Evolutionary conservation across 1,140 invertebrate species (phyloP), one percentile per base, ranked within the genome.

Genomic region (Drosophila lacertosa): DNA sequence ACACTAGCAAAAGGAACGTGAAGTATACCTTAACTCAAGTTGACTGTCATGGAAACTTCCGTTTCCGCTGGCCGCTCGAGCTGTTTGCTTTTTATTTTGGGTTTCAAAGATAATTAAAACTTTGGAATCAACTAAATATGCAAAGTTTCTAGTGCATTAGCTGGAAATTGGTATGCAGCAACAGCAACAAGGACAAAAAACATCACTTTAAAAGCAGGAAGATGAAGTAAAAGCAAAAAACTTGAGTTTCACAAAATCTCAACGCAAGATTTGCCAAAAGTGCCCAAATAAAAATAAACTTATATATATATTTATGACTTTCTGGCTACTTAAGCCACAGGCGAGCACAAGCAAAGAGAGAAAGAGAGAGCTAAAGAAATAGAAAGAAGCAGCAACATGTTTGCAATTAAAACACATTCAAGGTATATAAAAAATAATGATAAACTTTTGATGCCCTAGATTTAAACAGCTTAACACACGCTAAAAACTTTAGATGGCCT

Each of bases 131-230:
- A 88, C 81, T 74, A 81, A 86, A 88, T 86, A 81, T 88, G 77
- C 53, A 74, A 81, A 81, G 82, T 86, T 81, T 81, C 74, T 68
- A 81, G 65, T 88, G 82, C 82, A 81, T 86, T 88, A 86, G 74
- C 78, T 62, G 32, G 57, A 80, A 72, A 64, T 68, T 63, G 64
- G 37, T 72, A 77, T 72, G 63, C 62, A 71, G 67, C 58, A 64
- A 54, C 57, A 59, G 51, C 44, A 22, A 18, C 33, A 58, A 6
- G 13, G 13, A 26, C 16, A 53, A 40, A 15, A 42, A 15, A 48
- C 4, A 18, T 13, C 11, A 44, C 13, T 11, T 10, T 20, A 48
- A 66, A 66, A 68, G 55, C 22, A 47, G 64, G 55, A 54, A 60
- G n/a, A 29, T 55, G 37, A 59, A 51, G 40, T 22, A 58, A 65